These are phyloP conservation scores for Danio aesculapii DNA, from an alignment of 2,797 vertebrate genomes.

Conservation along the genomic window DNA sequence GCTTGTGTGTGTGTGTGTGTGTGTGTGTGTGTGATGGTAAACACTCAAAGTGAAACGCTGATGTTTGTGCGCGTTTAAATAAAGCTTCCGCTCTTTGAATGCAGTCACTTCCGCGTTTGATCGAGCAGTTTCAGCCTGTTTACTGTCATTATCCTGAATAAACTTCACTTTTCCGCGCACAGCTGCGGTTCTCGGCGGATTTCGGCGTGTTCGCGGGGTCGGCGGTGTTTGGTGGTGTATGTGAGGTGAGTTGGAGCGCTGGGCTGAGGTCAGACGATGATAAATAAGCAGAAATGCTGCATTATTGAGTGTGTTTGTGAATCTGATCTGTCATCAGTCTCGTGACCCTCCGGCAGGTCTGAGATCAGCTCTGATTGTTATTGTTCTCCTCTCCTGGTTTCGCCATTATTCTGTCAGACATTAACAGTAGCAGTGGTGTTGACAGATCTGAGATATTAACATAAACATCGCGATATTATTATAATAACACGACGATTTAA, in stretches of 20 bases:
- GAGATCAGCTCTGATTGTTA: no score
- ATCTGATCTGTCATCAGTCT: background rate
- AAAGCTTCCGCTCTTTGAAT: conserved; percentile 54
- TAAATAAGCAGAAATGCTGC: background rate
- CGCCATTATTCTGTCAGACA: no score
- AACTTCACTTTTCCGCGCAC: background rate
- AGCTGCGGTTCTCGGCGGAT: background rate
- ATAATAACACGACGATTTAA: no score
- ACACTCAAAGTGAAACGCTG: background rate
- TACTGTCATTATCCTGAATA: background rate
- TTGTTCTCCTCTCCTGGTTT: no score
- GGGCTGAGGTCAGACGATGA: background rate
- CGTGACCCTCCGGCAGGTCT: no score
- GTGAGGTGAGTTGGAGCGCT: background rate
- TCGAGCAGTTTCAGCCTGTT: conserved; percentile 12
- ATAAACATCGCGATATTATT: no score
- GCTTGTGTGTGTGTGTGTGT: background rate
- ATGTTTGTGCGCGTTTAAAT: conserved; percentile 12
- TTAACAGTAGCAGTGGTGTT: no score
- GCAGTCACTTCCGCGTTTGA: conserved; percentile 32
- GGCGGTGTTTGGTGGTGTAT: background rate
- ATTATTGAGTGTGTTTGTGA: background rate
- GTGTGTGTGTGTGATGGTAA: no score
- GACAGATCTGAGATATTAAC: no score
- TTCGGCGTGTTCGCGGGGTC: background rate